Percentiles rank a stretch among this genome's conserved stretches.
Evolutionary conservation across 2,797 vertebrate species (phyloP).

Genomic region (Apogon talboti): DNA sequence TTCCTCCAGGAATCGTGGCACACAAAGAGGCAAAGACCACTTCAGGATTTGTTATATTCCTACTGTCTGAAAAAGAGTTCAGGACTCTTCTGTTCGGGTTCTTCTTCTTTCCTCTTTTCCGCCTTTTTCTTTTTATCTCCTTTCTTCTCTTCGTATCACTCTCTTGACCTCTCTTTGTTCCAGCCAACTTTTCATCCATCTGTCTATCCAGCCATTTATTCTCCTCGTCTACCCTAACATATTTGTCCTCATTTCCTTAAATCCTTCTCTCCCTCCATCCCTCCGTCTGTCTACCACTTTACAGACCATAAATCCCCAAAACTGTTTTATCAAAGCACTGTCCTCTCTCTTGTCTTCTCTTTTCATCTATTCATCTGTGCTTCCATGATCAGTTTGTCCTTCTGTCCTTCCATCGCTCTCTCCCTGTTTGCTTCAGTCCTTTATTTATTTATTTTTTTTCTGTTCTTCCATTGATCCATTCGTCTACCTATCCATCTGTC

Average conservation of each 20-base stretch:
- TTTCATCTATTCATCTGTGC: constrained; percentile 42
- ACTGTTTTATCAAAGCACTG: constrained; percentile 49
- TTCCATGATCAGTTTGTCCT: constrained; percentile 72
- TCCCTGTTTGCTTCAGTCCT: constrained; percentile 45
- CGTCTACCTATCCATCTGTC: constrained; percentile 71
- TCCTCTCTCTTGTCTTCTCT: constrained; percentile 55
- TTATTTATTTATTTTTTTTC: constrained; percentile 60
- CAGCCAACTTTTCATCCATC: constrained; percentile 51
- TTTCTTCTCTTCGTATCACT: constrained; percentile 33
- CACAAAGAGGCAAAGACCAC: constrained; percentile 78
- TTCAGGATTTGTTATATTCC: constrained; percentile 74
- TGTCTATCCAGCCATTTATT: constrained; percentile 59
- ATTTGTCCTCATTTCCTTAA: constrained; percentile 65
- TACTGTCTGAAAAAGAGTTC: constrained; percentile 66
- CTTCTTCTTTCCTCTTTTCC: constrained; percentile 38
- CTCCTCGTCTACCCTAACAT: constrained; percentile 43
- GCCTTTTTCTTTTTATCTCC: constrained; percentile 34
- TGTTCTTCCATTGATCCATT: constrained; percentile 69
- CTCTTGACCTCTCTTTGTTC: constrained; percentile 57
- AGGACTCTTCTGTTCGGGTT: constrained; percentile 48
- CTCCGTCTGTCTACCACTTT: constrained; percentile 39
- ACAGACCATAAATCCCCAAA: constrained; percentile 62
- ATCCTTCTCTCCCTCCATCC: constrained; percentile 40
- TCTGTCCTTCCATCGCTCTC: constrained; percentile 64
- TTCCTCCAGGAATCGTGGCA: constrained; percentile 81